Base-by-base conservation (phyloP, 2,888 invertebrate species). In the Acronicta leporina region DNA sequence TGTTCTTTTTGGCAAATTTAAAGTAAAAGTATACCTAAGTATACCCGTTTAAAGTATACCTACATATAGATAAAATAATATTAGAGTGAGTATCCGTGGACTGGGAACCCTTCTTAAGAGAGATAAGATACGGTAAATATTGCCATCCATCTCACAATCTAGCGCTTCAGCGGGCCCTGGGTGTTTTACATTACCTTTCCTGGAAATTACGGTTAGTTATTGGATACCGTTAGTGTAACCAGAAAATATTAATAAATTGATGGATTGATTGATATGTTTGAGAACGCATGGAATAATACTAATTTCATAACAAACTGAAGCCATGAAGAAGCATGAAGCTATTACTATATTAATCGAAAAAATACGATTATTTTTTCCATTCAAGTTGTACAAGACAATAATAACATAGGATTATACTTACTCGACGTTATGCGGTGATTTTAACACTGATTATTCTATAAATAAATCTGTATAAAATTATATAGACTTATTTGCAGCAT, bases 1-100 rank as follows among this genome's bases (percentile, higher is more conserved):
- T 83, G 82, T 84, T 85, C 78, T 79, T 85, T 87, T 86, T 89
- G 79, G 81, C 83, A 81, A 78, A 63, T 82, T 80, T 85, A n/a
- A n/a, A n/a, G n/a, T n/a, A n/a, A n/a, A n/a, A n/a, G n/a, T n/a
- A n/a, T n/a, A n/a, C n/a, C n/a, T n/a, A n/a, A n/a, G n/a, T n/a
- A n/a, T n/a, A 82, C 81, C 81, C 64, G 63, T 79, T 72, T 71
- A 77, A 80, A 47, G 64, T 80, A 71, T 79, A 79, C 73, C 73
- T 81, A 78, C 69, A 71, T 68, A 73, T 81, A 80, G 68, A 76
- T 79, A 79, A 77, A 71, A 77, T 79, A 74, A 77, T 74, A 67
- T 63, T 64, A 68, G 47, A 72, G 45, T 48, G 56, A 70, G 77
- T 79, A 80, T 75, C 78, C 72, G 74, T 66, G 52, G 77, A 68